Evolutionary conservation across 2,797 vertebrate genomes (phyloP).

Genomic region (Eurystomus glaucurus): DNA sequence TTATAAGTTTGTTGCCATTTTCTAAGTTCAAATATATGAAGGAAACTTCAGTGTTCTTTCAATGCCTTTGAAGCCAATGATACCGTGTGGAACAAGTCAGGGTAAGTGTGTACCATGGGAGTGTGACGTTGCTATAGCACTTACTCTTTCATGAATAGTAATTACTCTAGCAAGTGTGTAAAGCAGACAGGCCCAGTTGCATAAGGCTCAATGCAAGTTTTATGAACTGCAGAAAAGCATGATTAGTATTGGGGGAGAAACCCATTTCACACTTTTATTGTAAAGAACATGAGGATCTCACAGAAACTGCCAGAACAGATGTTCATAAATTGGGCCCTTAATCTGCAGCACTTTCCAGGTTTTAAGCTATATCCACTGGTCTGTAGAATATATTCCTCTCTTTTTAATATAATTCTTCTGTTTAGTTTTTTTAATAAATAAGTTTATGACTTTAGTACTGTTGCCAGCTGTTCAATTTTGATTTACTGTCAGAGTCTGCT

Average conservation of each 20-base stretch:
- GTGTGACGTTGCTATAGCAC: background rate
- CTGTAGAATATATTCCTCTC: constrained; percentile 65
- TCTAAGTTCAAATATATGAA: background rate
- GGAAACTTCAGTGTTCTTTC: background rate
- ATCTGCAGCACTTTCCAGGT: constrained; percentile 78
- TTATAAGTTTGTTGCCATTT: background rate
- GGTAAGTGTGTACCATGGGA: background rate
- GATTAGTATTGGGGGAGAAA: constrained; percentile 18
- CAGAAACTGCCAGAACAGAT: constrained; percentile 77
- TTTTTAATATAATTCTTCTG: constrained; percentile 79
- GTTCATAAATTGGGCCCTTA: constrained; percentile 74
- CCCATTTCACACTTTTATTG: constrained; percentile 71
- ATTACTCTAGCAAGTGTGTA: constrained; percentile 66
- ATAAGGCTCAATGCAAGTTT: constrained; percentile 51
- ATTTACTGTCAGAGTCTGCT: constrained; percentile 77
- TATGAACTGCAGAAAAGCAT: constrained; percentile 78
- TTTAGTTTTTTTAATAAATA: constrained; percentile 81
- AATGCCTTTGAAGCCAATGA: constrained; percentile 6
- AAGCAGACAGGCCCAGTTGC: constrained; percentile 52
- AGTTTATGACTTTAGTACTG: constrained; percentile 73
- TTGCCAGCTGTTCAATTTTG: constrained; percentile 79
- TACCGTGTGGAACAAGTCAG: background rate
- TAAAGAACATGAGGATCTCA: constrained; percentile 69
- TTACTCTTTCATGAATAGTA: constrained; percentile 36
- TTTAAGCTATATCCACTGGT: constrained; percentile 69